Evolutionary conservation across 2,113 vertebrate genomes (phyloP), one percentile per base, ranked within the genome.

Genomic region (Aplodontia rufa): DNA sequence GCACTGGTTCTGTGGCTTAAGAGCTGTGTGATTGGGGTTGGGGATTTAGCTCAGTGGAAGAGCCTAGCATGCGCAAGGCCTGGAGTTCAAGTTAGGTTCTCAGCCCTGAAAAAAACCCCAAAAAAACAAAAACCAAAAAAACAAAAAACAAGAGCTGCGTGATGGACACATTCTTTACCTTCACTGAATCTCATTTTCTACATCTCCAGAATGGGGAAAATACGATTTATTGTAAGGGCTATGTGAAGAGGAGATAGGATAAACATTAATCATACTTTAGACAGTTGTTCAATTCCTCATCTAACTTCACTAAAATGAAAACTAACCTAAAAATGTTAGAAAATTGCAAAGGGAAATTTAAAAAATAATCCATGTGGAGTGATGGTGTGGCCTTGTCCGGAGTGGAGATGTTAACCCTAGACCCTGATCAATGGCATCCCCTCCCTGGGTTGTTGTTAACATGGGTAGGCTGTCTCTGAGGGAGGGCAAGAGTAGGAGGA

Each of bases 271-370:
- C 45, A 32, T 51, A 17, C 35, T 89, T 95, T 85, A 53, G 62
- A 87, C 90, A 81, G 35, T 24, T 71, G 74, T 49, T 95, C 37
- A 45, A 8, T 71, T 72, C 49, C 19, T 16, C 75, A 16, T 79
- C 8, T 13, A 19, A 42, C 16, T 91, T 93, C 76, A 64, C 69
- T 45, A 45, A 66, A 17, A 14, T 78, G 49, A 74, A 94, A 94
- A 94, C 30, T 35, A 45, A 74, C 51, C 35, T 53, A 58, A 87
- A 90, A 51, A 92, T 75, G 37, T 37, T 79, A 83, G n/a, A 83
- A 80, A 86, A 64, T 40, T 28, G 2, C 58, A 69, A 74, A 80
- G 32, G 11, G 28, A n/a, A 87, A 71, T 75, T 28, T 1, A 10
- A 51, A 55, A 79, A 78, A n/a, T 24, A n/a, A 60, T 60, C 24